These are phyloP conservation scores for Streptopelia turtur DNA, from an alignment of 2,797 vertebrate species.

Conservation along the genomic window DNA sequence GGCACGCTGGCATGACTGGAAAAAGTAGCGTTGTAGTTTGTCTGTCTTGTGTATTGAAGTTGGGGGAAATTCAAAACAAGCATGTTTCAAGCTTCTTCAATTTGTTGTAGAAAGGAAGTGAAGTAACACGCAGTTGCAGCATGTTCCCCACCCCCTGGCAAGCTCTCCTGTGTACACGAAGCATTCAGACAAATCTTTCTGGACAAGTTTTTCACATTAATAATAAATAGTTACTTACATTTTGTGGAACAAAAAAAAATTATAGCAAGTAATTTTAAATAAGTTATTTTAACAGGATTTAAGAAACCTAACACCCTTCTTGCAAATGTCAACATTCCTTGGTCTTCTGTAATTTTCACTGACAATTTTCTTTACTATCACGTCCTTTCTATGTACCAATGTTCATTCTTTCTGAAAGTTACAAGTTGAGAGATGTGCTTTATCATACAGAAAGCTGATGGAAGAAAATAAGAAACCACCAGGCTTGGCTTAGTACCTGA, in stretches of 20 bases:
- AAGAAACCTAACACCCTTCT: background rate
- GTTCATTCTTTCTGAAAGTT: background rate
- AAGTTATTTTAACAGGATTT: background rate
- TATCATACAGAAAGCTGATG: background rate
- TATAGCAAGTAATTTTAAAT: background rate
- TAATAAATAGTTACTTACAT: background rate
- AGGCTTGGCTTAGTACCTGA: background rate
- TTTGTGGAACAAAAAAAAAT: background rate
- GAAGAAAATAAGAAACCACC: background rate
- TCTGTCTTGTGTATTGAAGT: background rate
- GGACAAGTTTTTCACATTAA: background rate
- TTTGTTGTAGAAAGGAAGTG: background rate
- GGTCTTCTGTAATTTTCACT: background rate
- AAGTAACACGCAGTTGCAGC: fast-evolving
- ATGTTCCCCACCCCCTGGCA: background rate
- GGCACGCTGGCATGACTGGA: too few relatives aligned
- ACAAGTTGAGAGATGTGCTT: background rate
- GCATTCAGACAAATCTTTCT: background rate
- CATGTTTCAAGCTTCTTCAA: background rate
- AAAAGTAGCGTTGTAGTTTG: background rate
- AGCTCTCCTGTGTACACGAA: fast-evolving
- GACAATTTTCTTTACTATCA: background rate
- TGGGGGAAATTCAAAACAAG: background rate
- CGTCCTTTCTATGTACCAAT: background rate
- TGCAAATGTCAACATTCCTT: background rate